phyloP scores from a whole-genome alignment of 37 sponge, comb jelly and placozoan genomes.

The Crambe crambe region DNA sequence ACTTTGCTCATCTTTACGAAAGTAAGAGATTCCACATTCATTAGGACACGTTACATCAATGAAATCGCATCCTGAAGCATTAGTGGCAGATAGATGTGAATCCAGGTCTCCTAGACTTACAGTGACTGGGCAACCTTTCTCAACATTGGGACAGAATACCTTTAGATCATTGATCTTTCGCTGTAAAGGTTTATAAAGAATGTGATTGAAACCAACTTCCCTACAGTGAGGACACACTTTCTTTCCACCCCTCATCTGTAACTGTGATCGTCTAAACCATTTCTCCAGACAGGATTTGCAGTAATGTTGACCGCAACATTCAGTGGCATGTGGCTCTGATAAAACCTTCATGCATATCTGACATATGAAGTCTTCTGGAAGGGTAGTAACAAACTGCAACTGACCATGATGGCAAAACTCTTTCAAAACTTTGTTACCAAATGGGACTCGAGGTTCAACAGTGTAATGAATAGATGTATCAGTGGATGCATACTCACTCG shows the following conservation, averaged over 20 bases:
- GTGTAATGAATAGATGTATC: too few relatives aligned
- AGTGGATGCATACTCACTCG: too few relatives aligned
- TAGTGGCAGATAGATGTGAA: neutral
- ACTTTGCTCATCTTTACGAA: neutral
- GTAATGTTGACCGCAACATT: slow-evolving; percentile 33
- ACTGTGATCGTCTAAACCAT: neutral
- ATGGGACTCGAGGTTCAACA: too few relatives aligned
- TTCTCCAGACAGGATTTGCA: slow-evolving; percentile 10
- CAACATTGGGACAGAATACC: slow-evolving; percentile 29
- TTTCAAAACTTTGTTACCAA: too few relatives aligned
- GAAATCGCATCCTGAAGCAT: neutral
- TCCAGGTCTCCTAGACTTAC: slow-evolving; percentile 12
- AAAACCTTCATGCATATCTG: slow-evolving; percentile 13
- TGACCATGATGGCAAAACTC: too few relatives aligned
- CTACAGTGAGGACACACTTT: slow-evolving; percentile 27
- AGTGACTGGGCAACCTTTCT: slow-evolving; percentile 15
- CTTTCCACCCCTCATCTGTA: neutral
- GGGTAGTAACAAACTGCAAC: neutral
- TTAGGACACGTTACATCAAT: neutral
- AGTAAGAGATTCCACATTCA: neutral
- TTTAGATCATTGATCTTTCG: slow-evolving; percentile 15
- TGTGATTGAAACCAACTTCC: neutral
- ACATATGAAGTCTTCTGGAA: slow-evolving; percentile 20
- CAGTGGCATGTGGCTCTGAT: slow-evolving; percentile 17
- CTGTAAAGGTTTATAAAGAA: neutral